Evolutionary conservation across 2,888 invertebrate genomes (phyloP), one percentile per base, ranked within the genome.

Genomic region (Hybos culiciformis): DNA sequence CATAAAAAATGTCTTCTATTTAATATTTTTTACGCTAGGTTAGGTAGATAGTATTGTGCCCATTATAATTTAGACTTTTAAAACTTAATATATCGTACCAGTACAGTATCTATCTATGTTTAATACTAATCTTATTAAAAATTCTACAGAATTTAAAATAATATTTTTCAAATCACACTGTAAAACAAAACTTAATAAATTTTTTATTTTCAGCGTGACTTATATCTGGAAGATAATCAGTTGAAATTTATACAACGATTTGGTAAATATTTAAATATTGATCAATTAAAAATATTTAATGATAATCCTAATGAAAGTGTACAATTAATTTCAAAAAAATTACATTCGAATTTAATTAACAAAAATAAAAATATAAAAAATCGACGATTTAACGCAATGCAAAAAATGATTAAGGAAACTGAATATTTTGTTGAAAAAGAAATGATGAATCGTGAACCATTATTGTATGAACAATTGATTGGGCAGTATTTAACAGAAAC

Each of bases 391-490:
- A 77, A 80, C 56, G 92, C 91, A 2, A 66, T 93, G 57, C 76
- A 83, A 54, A 72, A 78, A 54, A 63, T 93, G 50, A 69, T 83
- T 31, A 67, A 72, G 40, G 74, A 78, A 49, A 74, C 59, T 4
- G 70, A 73, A 20, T 94, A 93, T 64, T 96, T 96, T 57, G 83
- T 83, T 59, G 92, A 94, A 61, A 78, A 77, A 46, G 85, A 90
- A 70, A 96, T 96, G 94, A 87, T 90, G 77, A 80, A 78, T 51
- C 69, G 96, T 46, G 87, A 91, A 62, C 96, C 94, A 1, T 70
- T 86, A 41, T 66, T 94, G 0, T 96, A 88, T 66, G 87, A 94
- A 50, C 84, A 92, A 56, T 69, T 96, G 51, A 73, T 96, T 34
- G 94, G 92, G 0, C 83, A 82, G 56, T 91, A 83, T 62, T 63